Conservation (phyloP, 2,797 vertebrate genomes). For the Pteropus rufus region DNA sequence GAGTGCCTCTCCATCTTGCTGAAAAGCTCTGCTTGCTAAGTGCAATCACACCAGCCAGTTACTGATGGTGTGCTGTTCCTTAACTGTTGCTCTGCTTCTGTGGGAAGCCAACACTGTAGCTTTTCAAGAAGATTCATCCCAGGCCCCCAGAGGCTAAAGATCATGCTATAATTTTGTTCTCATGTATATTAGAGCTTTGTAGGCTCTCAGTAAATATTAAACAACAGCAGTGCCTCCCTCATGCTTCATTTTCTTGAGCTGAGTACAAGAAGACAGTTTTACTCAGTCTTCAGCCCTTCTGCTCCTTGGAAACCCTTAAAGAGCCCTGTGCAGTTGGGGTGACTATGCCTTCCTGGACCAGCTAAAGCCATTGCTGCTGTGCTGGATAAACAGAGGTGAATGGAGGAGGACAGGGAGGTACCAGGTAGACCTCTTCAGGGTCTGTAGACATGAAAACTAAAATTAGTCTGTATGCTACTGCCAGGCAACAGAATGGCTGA, state of each 20-base stretch:
- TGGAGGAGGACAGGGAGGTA: neutral
- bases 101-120: constrained; percentile 59
- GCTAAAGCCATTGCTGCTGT: neutral
- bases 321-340: neutral
- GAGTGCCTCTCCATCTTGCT: constrained; percentile 56
- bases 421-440: neutral
- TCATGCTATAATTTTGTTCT: constrained; percentile 35
- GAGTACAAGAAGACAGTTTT: constrained; percentile 33
- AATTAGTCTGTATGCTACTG: neutral
- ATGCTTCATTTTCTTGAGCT: constrained; percentile 34
- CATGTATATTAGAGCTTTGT: constrained; percentile 33
- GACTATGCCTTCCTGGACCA: neutral
- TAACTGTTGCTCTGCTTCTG: constrained; percentile 60
- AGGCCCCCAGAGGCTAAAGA: constrained; percentile 35
- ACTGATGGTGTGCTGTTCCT: constrained; percentile 20
- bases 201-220: constrained; percentile 50
- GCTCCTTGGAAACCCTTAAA: constrained; percentile 9
- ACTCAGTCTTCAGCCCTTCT: neutral
- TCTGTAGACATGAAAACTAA: constrained; percentile 51
- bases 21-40: constrained; percentile 42
- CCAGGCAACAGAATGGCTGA: neutral
- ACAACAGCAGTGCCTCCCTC: neutral
- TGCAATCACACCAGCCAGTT: constrained; percentile 54
- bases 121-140: constrained; percentile 63
- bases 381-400: neutral